A percentile compares a stretch with the other conserved stretches of the same genome.
phyloP scores from a whole-genome alignment of 2,888 invertebrate genomes.

The Ennomos erosarius region DNA sequence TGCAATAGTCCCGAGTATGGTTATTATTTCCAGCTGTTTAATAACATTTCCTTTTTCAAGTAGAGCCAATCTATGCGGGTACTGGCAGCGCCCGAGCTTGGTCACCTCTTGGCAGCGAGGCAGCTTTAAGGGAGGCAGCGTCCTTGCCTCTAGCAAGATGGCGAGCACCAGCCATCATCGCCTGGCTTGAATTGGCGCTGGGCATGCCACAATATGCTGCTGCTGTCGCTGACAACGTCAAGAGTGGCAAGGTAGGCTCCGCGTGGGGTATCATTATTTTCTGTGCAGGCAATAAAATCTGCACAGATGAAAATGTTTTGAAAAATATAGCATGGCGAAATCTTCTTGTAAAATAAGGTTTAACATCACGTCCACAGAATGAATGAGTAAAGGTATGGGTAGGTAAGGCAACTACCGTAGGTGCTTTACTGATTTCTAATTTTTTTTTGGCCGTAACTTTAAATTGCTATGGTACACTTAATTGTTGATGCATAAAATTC shows the following conservation, averaged over 20 bases:
- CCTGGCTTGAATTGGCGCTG: conserved; percentile 97
- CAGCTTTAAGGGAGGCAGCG: conserved; percentile 93
- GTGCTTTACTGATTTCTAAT: too few species aligned
- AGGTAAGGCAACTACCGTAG: too few species aligned
- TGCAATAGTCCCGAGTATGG: too few species aligned
- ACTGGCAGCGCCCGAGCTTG: conserved; percentile 86
- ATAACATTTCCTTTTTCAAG: background rate
- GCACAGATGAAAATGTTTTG: too few species aligned
- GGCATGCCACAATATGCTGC: conserved; percentile 98
- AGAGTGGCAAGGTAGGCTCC: conserved; percentile 93
- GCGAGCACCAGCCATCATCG: conserved; percentile 96
- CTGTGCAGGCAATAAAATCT: too few species aligned
- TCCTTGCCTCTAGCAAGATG: conserved; percentile 95
- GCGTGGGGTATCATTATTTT: too few species aligned
- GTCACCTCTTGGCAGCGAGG: conserved; percentile 90
- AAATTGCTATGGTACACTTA: background rate
- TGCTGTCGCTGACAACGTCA: conserved; percentile 96
- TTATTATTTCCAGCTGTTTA: background rate
- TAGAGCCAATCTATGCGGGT: conserved; percentile 81
- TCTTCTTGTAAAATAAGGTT: too few species aligned
- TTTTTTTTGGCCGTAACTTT: too few species aligned
- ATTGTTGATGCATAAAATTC: background rate
- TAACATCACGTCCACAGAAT: too few species aligned
- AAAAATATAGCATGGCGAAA: too few species aligned
- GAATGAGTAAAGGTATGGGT: too few species aligned